A percentile compares a stretch with the other conserved stretches of the same genome.
Conservation (phyloP, 2,888 invertebrate genomes). For the Plebejus melissa region DNA sequence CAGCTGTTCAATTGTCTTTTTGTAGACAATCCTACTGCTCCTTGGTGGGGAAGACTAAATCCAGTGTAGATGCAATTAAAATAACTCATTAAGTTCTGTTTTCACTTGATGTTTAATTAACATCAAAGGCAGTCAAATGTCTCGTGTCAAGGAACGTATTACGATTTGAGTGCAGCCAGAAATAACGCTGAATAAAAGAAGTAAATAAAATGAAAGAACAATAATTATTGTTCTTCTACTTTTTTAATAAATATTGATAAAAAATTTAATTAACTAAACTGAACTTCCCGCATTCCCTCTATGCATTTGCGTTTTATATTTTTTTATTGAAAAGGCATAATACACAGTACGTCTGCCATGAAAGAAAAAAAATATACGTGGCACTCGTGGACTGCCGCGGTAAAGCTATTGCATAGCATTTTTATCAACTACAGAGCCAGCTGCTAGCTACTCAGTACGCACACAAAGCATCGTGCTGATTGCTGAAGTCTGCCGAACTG, state of each 20-base stretch:
- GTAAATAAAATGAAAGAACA: neutral
- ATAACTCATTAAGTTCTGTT: slow-evolving; percentile 42
- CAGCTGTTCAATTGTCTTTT: slow-evolving; percentile 7
- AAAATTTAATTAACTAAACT: no score
- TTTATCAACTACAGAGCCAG: no score
- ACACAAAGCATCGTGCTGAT: no score
- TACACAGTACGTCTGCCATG: no score
- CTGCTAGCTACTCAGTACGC: no score
- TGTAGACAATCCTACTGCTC: neutral
- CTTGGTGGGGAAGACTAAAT: slow-evolving; percentile 7
- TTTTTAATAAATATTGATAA: neutral
- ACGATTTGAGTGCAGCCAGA: slow-evolving; percentile 38
- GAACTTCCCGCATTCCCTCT: no score
- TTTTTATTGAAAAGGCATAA: no score
- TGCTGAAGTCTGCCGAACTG: no score
- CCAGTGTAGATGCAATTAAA: slow-evolving; percentile 32
- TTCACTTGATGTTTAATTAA: slow-evolving; percentile 52
- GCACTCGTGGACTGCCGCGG: no score
- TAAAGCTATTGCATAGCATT: no score
- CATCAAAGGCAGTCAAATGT: slow-evolving; percentile 59
- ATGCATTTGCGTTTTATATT: no score
- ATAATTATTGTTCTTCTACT: neutral
- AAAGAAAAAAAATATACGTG: no score
- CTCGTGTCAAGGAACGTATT: slow-evolving; percentile 49
- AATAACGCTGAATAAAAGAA: slow-evolving; percentile 31